Evolutionary conservation across 2,113 vertebrate species (phyloP).

Genomic region (Menura novaehollandiae): DNA sequence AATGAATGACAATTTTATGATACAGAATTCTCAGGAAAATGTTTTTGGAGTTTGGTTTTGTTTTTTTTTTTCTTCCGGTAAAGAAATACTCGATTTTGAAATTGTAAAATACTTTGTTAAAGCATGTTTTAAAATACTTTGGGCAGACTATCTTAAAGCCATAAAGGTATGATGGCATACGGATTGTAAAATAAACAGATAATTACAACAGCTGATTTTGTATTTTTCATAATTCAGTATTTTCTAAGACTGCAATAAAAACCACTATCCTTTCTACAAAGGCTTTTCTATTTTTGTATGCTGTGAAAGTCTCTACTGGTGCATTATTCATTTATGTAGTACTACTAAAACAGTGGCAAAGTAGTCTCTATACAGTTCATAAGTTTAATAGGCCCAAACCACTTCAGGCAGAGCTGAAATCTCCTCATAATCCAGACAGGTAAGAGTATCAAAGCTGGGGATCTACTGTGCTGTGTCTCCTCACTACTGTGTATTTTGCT

Average conservation of each 20-base stretch:
- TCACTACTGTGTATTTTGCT: not conserved
- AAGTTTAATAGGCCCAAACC: slow-evolving; percentile 72
- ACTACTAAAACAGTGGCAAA: not conserved
- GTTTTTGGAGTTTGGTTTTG: slow-evolving; percentile 22
- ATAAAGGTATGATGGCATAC: slow-evolving; percentile 66
- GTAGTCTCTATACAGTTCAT: not conserved
- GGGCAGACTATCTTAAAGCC: slow-evolving; percentile 65
- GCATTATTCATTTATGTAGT: not conserved
- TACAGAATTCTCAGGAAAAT: slow-evolving; percentile 77
- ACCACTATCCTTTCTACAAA: slow-evolving; percentile 72
- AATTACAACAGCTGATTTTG: slow-evolving; percentile 71
- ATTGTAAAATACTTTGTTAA: slow-evolving; percentile 76
- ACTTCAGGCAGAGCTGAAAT: slow-evolving; percentile 76
- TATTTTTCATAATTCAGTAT: slow-evolving; percentile 75
- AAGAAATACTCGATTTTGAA: slow-evolving; percentile 68
- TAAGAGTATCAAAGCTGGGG: not conserved
- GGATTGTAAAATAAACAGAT: slow-evolving; percentile 74
- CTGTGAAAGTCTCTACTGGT: slow-evolving; percentile 6
- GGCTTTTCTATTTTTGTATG: slow-evolving; percentile 66
- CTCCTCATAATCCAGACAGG: slow-evolving; percentile 72
- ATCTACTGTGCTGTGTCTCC: not conserved
- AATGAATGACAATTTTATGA: slow-evolving; percentile 53
- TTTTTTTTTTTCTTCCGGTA: slow-evolving; percentile 35
- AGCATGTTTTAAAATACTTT: slow-evolving; percentile 74
- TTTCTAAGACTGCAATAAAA: slow-evolving; percentile 78